Conservation (phyloP, 2,888 invertebrate species). For the Pilophorus perplexus region DNA sequence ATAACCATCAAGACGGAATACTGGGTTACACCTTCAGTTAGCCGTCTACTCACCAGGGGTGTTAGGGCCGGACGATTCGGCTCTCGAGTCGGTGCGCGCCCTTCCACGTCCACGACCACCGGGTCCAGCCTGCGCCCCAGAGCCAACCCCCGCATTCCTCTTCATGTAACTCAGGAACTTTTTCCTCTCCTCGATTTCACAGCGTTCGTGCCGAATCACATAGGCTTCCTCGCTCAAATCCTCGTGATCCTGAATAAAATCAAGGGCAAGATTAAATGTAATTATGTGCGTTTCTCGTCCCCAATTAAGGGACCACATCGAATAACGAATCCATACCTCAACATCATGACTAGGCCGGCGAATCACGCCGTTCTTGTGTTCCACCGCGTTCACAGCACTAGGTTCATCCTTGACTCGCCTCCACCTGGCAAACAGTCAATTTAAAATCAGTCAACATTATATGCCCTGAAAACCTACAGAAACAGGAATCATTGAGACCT, state of each 20-base stretch:
- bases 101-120: conserved; percentile 59
- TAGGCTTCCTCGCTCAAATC: conserved; percentile 77
- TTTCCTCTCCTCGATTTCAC: conserved; percentile 76
- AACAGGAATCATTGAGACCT: too few relatives aligned
- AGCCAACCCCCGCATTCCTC: conserved; percentile 49
- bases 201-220: conserved; percentile 68
- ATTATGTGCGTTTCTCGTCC: too few relatives aligned
- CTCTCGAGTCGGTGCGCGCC: conserved; percentile 66
- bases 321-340: too few relatives aligned
- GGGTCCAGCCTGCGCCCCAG: conserved; percentile 48
- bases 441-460: neutral
- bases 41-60: conserved; percentile 62
- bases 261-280: too few relatives aligned
- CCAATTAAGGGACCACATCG: too few relatives aligned
- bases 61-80: conserved; percentile 69
- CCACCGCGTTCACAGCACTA: conserved; percentile 37
- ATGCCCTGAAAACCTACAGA: too few relatives aligned
- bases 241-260: conserved; percentile 56
- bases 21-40: too few relatives aligned
- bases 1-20: too few relatives aligned
- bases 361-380: conserved; percentile 57
- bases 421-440: conserved; percentile 43
- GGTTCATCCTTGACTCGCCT: conserved; percentile 41
- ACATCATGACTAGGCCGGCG: conserved; percentile 58
- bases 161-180: conserved; percentile 65